Percentiles rank a stretch among this genome's conserved stretches.
Evolutionary conservation across 2,797 vertebrate genomes (phyloP).

Genomic region (Anniella stebbinsi): DNA sequence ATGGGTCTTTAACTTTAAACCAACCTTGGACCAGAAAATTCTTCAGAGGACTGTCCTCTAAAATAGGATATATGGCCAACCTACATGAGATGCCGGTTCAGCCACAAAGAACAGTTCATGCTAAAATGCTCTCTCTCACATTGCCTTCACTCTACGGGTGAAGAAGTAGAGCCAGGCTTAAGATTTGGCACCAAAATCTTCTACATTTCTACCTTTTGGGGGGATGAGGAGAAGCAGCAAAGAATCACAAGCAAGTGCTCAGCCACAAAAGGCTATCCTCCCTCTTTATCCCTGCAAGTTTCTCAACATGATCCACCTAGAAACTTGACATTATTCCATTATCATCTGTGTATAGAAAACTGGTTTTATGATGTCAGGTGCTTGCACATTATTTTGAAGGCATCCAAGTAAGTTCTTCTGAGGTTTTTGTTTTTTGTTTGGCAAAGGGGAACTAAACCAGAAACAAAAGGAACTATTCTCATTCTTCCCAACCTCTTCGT

Average conservation of each 20-base stretch:
- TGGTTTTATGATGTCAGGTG: background rate
- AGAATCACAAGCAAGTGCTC: background rate
- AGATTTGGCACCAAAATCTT: background rate
- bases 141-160: background rate
- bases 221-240: background rate
- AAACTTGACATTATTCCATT: background rate
- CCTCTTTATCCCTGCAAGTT: background rate
- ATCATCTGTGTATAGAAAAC: background rate
- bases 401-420: background rate
- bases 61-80: no score
- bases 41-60: no score
- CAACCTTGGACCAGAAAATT: no score
- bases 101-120: background rate
- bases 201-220: background rate
- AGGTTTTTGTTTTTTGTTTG: slow-evolving; percentile 8
- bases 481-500: slow-evolving; percentile 44
- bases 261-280: background rate
- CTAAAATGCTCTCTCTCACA: background rate
- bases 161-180: background rate
- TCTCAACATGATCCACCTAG: background rate
- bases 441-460: background rate
- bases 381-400: slow-evolving; percentile 6
- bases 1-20: no score
- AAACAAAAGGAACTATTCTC: slow-evolving; percentile 1
- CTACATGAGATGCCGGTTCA: background rate